These are phyloP conservation scores for Lepidochrysops patricia DNA, from an alignment of 2,888 invertebrate species.

Conservation along the genomic window DNA sequence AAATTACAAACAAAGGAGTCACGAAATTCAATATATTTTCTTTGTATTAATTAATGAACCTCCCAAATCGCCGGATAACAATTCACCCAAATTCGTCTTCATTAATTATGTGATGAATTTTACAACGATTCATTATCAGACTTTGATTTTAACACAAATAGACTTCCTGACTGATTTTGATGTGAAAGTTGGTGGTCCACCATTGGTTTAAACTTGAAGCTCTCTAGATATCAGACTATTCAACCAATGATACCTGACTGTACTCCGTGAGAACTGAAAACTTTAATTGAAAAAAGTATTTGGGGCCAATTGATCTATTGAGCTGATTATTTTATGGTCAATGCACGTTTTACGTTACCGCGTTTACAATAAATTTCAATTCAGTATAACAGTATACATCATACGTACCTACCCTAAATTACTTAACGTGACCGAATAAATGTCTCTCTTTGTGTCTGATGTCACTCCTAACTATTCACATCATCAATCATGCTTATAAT, in stretches of 20 bases:
- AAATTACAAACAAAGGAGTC: not conserved
- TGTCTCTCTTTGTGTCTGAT: not conserved
- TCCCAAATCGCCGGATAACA: not conserved
- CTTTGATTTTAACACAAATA: not conserved
- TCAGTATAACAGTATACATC: not conserved
- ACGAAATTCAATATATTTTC: conserved; percentile 1
- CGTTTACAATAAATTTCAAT: not conserved
- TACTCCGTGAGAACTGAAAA: no score
- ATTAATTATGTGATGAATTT: conserved; percentile 1
- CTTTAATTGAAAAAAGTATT: no score
- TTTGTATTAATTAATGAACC: not conserved
- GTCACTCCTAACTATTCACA: not conserved
- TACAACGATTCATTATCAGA: not conserved
- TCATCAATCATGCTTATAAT: not conserved
- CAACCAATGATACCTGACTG: no score
- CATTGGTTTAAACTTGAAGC: no score
- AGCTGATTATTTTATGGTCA: not conserved
- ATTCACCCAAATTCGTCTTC: not conserved
- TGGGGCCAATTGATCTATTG: no score
- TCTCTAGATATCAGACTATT: no score
- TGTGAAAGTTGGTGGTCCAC: no score
- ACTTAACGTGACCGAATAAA: not conserved
- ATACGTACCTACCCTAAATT: conserved; percentile 3
- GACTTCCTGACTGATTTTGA: no score
- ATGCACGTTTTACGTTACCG: not conserved